Percentiles rank a stretch among this genome's conserved stretches.
These are phyloP conservation scores for Penaeus indicus DNA, from an alignment of 1,140 invertebrate genomes.

Conservation along the genomic window DNA sequence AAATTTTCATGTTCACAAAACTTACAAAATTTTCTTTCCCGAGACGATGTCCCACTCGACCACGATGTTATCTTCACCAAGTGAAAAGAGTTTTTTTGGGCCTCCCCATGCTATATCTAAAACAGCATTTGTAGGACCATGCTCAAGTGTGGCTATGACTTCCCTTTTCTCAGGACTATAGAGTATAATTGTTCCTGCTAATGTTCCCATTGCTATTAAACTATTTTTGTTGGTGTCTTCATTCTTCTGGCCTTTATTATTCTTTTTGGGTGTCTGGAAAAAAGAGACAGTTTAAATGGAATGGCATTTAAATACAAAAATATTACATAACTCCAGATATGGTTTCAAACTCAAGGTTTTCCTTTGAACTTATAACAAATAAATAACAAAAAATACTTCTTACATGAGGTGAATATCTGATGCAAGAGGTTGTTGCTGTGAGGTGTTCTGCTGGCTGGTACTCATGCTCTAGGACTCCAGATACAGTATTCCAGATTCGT, in stretches of 20 bases:
- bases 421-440: slow-evolving; percentile 40
- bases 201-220: slow-evolving; percentile 41
- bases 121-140: slow-evolving; percentile 34
- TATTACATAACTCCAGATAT: no score
- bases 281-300: not conserved
- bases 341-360: not conserved
- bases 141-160: slow-evolving; percentile 39
- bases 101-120: slow-evolving; percentile 26
- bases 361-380: not conserved
- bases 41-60: slow-evolving; percentile 31
- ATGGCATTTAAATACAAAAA: not conserved
- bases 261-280: not conserved
- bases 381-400: not conserved
- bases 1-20: not conserved
- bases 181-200: slow-evolving; percentile 28
- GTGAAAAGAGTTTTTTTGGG: slow-evolving; percentile 7
- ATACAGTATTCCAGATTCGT: slow-evolving; percentile 44
- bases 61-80: slow-evolving; percentile 28
- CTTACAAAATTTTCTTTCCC: slow-evolving; percentile 28
- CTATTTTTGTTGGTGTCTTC: not conserved
- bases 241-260: not conserved
- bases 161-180: slow-evolving; percentile 46
- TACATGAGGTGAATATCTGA: slow-evolving; percentile 46
- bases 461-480: slow-evolving; percentile 41
- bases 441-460: slow-evolving; percentile 45